Conservation (phyloP, 2,888 invertebrate genomes). For the Hirtodrosophila trivittata region DNA sequence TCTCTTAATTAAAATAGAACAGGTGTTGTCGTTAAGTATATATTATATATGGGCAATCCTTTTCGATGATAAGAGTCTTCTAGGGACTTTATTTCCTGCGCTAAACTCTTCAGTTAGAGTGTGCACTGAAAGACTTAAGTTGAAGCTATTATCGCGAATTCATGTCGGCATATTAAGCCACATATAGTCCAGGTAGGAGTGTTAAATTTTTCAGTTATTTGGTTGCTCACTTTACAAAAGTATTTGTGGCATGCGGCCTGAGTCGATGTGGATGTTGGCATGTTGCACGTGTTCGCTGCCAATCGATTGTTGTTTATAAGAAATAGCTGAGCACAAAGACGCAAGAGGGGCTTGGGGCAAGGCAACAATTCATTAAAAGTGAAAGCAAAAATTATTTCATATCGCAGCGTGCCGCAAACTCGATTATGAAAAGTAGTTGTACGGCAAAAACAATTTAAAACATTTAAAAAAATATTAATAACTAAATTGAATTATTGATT, state of each 20-base stretch:
- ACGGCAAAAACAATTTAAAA: conserved; percentile 51
- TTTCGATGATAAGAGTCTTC: too few relatives aligned
- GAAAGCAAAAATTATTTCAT: conserved; percentile 76
- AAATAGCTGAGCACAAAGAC: conserved; percentile 38
- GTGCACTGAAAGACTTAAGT: too few relatives aligned
- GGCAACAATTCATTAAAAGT: conserved; percentile 70
- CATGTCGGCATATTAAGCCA: conserved; percentile 54
- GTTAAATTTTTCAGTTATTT: conserved; percentile 27
- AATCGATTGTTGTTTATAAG: conserved; percentile 65
- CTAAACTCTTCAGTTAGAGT: too few relatives aligned
- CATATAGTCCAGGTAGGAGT: conserved; percentile 27
- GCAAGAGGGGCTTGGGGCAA: not conserved
- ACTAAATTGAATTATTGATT: conserved; percentile 42
- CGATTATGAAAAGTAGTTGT: conserved; percentile 67
- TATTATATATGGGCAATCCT: too few relatives aligned
- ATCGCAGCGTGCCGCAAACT: conserved; percentile 60
- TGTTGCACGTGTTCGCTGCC: conserved; percentile 70
- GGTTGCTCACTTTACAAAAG: conserved; percentile 35
- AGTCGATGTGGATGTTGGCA: conserved; percentile 47
- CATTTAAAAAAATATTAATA: conserved; percentile 52
- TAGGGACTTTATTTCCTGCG: too few relatives aligned
- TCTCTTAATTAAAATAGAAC: conserved; percentile 53
- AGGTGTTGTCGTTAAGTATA: too few relatives aligned
- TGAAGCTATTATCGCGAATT: conserved; percentile 8
- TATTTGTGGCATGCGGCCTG: conserved; percentile 66